Base-by-base conservation (phyloP, 2,888 invertebrate genomes). In the Fabriciana adippe region DNA sequence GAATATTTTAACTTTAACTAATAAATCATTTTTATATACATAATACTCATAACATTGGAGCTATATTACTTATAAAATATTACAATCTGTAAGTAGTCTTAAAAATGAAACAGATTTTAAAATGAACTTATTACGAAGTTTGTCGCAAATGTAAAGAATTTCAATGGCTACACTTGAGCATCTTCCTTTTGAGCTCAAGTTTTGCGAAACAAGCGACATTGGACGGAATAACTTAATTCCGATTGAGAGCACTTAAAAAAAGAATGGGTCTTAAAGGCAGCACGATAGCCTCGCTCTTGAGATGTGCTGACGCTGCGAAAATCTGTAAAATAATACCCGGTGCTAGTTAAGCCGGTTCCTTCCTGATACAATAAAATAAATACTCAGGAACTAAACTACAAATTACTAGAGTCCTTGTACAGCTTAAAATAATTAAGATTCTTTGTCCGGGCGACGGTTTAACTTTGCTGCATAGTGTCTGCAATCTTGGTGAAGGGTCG, bases 341-440 rank as follows among this genome's bases (percentile, higher is more conserved):
- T 76, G 81, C 81, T 81, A 79, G 83, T 82, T 83, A 83, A 88
- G 82, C 83, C 79, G 72, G 78, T 81, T 81, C 76, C 80, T 80
- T 80, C 85, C 85, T 89, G 86, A 86, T 86, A 87, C 85, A 90
- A 88, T 90, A 88, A 88, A 89, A 89, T 88, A 87, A 88, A 85
- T 83, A 81, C 78, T 82, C 79, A 76, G 78, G 79, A 83, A 85
- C 80, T 86, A 83, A 85, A 86, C 84, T 88, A 88, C 85, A 84
- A 89, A 90, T 89, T 87, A 89, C 85, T 80, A 79, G 78, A 81
- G 81, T 84, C 84, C 85, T 84, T 79, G 83, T 83, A 84, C 83
- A 81, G 87, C 86, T 90, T 88, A 86, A 90, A 89, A 88, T 89
- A 90, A 91, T 91, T 91, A 90, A 89, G 84, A 87, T 85, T 86